These are phyloP conservation scores for Ametastegia equiseti DNA, from an alignment of 2,888 invertebrate genomes.

Conservation along the genomic window DNA sequence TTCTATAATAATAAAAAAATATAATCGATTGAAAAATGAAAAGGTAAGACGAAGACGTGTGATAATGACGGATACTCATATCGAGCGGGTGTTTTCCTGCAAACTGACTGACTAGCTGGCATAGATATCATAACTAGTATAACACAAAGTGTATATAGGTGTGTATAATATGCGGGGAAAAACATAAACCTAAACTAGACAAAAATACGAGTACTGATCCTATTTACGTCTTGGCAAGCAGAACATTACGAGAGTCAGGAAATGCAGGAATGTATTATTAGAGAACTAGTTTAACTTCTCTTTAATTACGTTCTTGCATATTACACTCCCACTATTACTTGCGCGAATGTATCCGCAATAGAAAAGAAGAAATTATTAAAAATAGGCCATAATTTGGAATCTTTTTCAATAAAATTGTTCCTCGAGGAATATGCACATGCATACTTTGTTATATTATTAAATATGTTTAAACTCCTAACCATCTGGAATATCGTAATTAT, in stretches of 20 bases:
- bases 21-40: background rate
- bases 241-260: conserved; percentile 55
- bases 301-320: background rate
- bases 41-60: background rate
- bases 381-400: background rate
- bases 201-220: conserved; percentile 47
- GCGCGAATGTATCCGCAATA: background rate
- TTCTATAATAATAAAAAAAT: background rate
- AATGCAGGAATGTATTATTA: conserved; percentile 63
- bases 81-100: background rate
- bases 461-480: background rate
- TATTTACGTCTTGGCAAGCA: conserved; percentile 54
- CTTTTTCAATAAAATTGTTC: background rate
- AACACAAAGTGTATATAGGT: conserved; percentile 33
- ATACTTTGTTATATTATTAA: background rate
- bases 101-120: conserved; percentile 18
- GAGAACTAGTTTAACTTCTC: conserved; percentile 49
- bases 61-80: conserved; percentile 22
- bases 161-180: conserved; percentile 22
- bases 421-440: background rate
- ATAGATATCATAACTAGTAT: conserved; percentile 25
- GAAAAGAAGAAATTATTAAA: background rate
- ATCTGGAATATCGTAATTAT: background rate
- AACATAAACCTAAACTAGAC: conserved; percentile 48
- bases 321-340: background rate